phyloP scores from a whole-genome alignment of 2,888 invertebrate genomes.

The Cheilosia impressa region DNA sequence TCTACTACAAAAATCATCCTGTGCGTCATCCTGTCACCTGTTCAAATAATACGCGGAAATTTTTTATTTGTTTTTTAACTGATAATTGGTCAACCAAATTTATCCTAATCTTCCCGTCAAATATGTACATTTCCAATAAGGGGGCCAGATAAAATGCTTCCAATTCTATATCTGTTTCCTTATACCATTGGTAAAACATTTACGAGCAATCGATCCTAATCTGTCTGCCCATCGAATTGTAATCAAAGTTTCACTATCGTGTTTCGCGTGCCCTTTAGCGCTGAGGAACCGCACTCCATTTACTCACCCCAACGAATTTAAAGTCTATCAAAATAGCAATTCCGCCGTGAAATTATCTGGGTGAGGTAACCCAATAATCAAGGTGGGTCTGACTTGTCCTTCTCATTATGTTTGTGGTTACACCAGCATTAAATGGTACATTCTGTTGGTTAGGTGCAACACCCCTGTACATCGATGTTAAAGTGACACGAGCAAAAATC shows the following conservation, averaged over 20 bases:
- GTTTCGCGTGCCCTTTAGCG: slow-evolving; percentile 5
- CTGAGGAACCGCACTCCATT: not conserved
- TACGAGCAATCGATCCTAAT: not conserved
- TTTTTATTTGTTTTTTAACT: not conserved
- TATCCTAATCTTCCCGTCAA: slow-evolving; percentile 7
- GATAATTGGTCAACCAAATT: slow-evolving; percentile 2
- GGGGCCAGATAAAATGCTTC: not conserved
- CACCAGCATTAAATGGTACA: not conserved
- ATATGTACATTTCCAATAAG: not conserved
- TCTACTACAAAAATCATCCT: not conserved
- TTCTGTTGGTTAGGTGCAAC: slow-evolving; percentile 1
- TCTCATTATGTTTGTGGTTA: slow-evolving; percentile 1
- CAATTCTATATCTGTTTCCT: not conserved
- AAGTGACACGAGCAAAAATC: slow-evolving; percentile 22
- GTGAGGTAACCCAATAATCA: slow-evolving; percentile 28
- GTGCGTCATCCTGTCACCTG: slow-evolving; percentile 14
- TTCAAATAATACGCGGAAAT: slow-evolving; percentile 7
- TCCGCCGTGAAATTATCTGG: slow-evolving; percentile 13
- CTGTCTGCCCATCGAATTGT: slow-evolving; percentile 18
- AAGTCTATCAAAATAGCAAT: slow-evolving; percentile 17
- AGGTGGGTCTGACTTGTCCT: slow-evolving; percentile 6
- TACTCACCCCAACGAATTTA: not conserved
- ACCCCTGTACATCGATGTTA: not conserved
- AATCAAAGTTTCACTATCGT: slow-evolving; percentile 3
- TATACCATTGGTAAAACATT: not conserved